phyloP scores from a whole-genome alignment of 2,797 vertebrate species.

The Cephalopachus bancanus region DNA sequence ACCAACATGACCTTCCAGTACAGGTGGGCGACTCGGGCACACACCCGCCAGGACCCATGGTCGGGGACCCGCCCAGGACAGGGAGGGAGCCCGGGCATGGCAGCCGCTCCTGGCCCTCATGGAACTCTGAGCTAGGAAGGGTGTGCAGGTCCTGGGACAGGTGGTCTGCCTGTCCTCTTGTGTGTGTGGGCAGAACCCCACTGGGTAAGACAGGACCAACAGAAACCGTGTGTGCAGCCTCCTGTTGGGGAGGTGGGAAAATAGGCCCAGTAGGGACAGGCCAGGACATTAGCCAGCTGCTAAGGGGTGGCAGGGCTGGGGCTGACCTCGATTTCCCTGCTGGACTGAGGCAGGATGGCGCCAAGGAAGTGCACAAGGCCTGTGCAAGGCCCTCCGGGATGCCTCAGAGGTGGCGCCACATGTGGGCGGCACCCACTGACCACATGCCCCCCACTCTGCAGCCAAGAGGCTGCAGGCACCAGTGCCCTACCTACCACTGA shows the following conservation, averaged over 20 bases:
- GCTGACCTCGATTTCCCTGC: too few species aligned
- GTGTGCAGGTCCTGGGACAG: not conserved
- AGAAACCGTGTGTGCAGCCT: not conserved
- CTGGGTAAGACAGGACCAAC: fast-evolving
- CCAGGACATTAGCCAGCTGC: not conserved
- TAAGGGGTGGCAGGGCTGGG: not conserved
- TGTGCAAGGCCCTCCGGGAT: fast-evolving
- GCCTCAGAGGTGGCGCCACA: not conserved
- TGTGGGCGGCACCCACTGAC: fast-evolving
- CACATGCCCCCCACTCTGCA: fast-evolving
- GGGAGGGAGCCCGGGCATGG: not conserved
- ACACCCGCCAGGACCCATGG: too few species aligned
- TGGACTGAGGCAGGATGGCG: too few species aligned
- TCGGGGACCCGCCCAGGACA: fast-evolving
- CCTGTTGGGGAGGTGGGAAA: fast-evolving
- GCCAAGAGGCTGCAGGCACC: not conserved
- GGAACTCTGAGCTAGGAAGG: not conserved
- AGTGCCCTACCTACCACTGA: not conserved
- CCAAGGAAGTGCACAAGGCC: not conserved
- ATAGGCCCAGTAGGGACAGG: not conserved
- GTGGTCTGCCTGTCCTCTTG: not conserved
- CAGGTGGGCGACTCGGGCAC: slow-evolving; percentile 90
- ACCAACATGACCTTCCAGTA: slow-evolving; percentile 99
- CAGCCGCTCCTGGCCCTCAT: not conserved
- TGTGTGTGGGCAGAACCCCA: not conserved